phyloP scores from a whole-genome alignment of 2,113 vertebrate genomes.

The Tor tambroides region DNA sequence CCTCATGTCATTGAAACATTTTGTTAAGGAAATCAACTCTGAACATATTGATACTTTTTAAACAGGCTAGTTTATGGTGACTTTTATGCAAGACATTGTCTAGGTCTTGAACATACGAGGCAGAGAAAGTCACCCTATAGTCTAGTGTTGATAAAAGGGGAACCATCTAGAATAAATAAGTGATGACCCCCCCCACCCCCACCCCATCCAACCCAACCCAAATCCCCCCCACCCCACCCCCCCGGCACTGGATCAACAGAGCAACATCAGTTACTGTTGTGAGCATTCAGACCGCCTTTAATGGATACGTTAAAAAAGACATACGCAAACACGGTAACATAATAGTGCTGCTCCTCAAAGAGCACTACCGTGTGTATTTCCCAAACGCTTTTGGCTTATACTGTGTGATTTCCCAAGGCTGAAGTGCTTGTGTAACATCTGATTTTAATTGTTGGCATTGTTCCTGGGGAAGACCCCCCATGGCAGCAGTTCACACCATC shows the following conservation, averaged over 20 bases:
- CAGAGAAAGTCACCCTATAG: neutral
- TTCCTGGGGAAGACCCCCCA: slow-evolving; percentile 49
- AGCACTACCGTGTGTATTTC: slow-evolving; percentile 64
- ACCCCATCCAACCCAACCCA: no score
- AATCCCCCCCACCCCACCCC: no score
- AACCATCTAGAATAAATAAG: slow-evolving; percentile 43
- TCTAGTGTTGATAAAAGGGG: slow-evolving; percentile 1
- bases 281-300: slow-evolving; percentile 49
- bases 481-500: slow-evolving; percentile 49
- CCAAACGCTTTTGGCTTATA: slow-evolving; percentile 61
- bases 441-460: slow-evolving; percentile 52
- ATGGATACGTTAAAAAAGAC: slow-evolving; percentile 70
- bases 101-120: neutral
- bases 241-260: slow-evolving; percentile 33
- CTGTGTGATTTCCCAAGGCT: slow-evolving; percentile 66
- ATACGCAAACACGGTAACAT: slow-evolving; percentile 67
- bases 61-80: neutral
- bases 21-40: neutral
- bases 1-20: neutral
- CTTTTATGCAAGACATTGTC: neutral
- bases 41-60: neutral
- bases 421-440: slow-evolving; percentile 46
- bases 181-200: neutral
- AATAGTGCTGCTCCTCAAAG: slow-evolving; percentile 61
- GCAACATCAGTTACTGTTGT: slow-evolving; percentile 34